These are phyloP conservation scores for Phengaris arion DNA, from an alignment of 2,888 invertebrate species.

Conservation along the genomic window DNA sequence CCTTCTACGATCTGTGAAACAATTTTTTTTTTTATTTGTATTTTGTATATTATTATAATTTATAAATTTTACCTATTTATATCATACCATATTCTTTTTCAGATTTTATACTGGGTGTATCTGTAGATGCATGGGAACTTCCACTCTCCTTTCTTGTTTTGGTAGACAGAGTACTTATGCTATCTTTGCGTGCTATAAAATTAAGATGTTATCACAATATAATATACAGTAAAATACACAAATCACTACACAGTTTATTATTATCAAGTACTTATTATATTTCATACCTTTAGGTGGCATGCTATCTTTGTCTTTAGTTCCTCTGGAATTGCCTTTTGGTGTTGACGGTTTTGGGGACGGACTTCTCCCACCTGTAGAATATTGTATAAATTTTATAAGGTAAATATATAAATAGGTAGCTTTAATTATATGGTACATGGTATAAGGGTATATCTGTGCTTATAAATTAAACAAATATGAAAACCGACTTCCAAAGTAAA, in stretches of 20 bases:
- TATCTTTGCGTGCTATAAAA: constrained; percentile 59
- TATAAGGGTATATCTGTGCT: no score
- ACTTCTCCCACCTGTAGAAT: constrained; percentile 56
- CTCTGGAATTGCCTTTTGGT: constrained; percentile 69
- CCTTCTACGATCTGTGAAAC: constrained; percentile 59
- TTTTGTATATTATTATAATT: not conserved
- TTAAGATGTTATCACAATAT: no score
- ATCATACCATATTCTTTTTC: constrained; percentile 71
- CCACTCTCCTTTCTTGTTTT: constrained; percentile 72
- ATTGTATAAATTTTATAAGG: not conserved
- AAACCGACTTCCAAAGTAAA: no score
- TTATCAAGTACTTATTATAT: not conserved
- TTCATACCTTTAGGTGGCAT: constrained; percentile 65
- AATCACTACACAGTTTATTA: not conserved
- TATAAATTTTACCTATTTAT: constrained; percentile 17
- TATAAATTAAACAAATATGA: no score
- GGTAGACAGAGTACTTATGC: constrained; percentile 60
- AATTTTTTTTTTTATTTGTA: not conserved
- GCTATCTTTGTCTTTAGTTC: constrained; percentile 68
- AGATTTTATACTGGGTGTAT: constrained; percentile 71
- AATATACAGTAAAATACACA: no score
- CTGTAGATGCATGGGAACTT: constrained; percentile 72
- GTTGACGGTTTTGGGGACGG: constrained; percentile 68
- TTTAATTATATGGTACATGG: no score
- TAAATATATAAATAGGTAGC: no score